phyloP scores from a whole-genome alignment of 2,113 vertebrate genomes.

The Laticauda colubrina region DNA sequence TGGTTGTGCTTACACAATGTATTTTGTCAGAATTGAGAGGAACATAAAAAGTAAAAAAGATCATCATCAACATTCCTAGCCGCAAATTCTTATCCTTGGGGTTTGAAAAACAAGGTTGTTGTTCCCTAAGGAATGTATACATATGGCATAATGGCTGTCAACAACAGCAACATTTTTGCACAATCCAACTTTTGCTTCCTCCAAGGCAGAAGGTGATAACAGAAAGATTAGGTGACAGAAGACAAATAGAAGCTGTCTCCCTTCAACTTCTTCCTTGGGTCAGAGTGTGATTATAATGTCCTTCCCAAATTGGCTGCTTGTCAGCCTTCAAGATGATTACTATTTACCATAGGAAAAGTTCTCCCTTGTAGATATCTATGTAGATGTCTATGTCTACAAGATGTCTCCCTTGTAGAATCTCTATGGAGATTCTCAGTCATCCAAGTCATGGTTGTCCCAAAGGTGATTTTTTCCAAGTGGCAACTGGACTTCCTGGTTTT shows the following conservation, averaged over 20 bases:
- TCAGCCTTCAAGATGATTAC: too few relatives aligned
- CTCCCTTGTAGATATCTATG: neutral
- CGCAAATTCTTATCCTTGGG: neutral
- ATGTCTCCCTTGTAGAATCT: too few relatives aligned
- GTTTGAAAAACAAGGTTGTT: neutral
- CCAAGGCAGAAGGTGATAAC: neutral
- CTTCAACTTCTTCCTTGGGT: neutral
- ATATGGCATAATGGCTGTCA: neutral
- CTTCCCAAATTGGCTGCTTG: neutral
- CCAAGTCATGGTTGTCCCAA: too few relatives aligned
- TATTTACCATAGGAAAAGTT: neutral
- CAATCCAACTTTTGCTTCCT: neutral
- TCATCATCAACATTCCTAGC: neutral
- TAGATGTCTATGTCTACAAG: too few relatives aligned
- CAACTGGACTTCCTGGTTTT: too few relatives aligned
- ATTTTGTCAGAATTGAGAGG: neutral
- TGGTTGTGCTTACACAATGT: neutral
- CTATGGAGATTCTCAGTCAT: too few relatives aligned
- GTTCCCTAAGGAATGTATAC: neutral
- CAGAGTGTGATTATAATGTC: neutral
- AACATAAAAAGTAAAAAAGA: neutral
- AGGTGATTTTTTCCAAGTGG: too few relatives aligned
- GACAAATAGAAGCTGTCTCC: neutral
- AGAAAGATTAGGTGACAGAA: conserved; percentile 9
- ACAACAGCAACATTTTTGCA: neutral